A percentile compares a stretch with the other conserved stretches of the same genome.
These are phyloP conservation scores for Apodemia hepburni DNA, from an alignment of 2,888 invertebrate species.

Conservation along the genomic window DNA sequence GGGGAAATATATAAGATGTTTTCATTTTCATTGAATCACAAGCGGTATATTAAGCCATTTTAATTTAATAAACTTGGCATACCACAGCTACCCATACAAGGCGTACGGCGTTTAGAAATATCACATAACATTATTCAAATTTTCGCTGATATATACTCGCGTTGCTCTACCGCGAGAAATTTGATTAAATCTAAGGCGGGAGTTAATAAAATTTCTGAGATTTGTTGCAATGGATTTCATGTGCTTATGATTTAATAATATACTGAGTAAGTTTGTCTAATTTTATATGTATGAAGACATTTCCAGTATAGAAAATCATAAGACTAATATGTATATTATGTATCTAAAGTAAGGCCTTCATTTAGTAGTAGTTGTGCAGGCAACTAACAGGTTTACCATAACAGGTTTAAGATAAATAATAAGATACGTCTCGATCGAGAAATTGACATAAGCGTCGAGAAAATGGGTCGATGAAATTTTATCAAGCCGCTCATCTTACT, in stretches of 20 bases:
- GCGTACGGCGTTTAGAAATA: not conserved
- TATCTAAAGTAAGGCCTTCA: too few species aligned
- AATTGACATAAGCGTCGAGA: too few species aligned
- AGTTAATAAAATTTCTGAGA: slow-evolving; percentile 4
- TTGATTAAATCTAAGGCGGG: not conserved
- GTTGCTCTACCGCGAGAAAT: not conserved
- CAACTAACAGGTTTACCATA: too few species aligned
- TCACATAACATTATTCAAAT: slow-evolving; percentile 4
- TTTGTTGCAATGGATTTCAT: not conserved
- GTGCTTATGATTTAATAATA: not conserved
- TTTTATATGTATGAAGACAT: too few species aligned
- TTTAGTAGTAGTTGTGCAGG: too few species aligned
- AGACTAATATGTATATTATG: too few species aligned
- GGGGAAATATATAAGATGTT: not conserved
- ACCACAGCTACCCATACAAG: slow-evolving; percentile 1
- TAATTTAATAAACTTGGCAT: slow-evolving; percentile 4
- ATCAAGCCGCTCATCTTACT: too few species aligned
- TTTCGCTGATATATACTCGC: not conserved
- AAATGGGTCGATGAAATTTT: too few species aligned
- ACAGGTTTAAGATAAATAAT: too few species aligned
- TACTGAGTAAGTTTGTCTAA: not conserved
- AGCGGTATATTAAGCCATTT: not conserved
- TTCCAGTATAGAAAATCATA: too few species aligned
- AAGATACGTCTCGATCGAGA: too few species aligned
- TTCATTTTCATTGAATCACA: slow-evolving; percentile 1